Evolutionary conservation across 2,888 invertebrate genomes (phyloP), one percentile per base, ranked within the genome.

Genomic region (Osmoderma eremita): DNA sequence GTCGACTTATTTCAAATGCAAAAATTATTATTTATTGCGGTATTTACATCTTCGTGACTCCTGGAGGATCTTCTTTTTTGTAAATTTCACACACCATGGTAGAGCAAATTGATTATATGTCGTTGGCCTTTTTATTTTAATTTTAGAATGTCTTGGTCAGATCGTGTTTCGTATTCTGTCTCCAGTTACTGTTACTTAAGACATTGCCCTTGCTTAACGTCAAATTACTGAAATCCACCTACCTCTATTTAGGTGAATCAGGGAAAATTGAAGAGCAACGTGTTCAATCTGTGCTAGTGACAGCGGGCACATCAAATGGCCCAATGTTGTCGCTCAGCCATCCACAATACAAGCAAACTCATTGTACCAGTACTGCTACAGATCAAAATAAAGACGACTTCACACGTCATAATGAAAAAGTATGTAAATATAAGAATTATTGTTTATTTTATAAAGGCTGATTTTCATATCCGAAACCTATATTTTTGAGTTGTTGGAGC

Each of bases 251-350:
- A 76, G 75, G 70, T 73, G 73, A 74, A 62, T 45, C 72, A 63
- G 69, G 70, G 58, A 81, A 79, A 71, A 71, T 74, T 63, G 75
- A 74, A 67, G 80, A 80, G 71, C 58, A 58, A 58, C 76, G 81
- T 67, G 78, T 80, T 61, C 79, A 81, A 69, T 81, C 81, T 69
- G 81, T 82, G 64, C 75, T 82, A 71, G 82, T 83, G 36, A 78
- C 81, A 63, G 78, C 82, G 17, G 79, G 81, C 67, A 75, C 81
- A 42, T 80, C 82, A 17, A 82, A 82, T 75, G 82, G 82, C 39
- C 82, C 82, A 18, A 80, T 83, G 80, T 74, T 83, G 67, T 80
- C 81, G 20, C 80, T 81, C 65, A 79, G 77, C 68, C 79, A 79
- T 51, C 77, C 81, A 20, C 77, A 77, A 69, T 81, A 79, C 72